Percentiles rank a stretch among this genome's conserved stretches.
These are phyloP conservation scores for Aptenodytes forsteri DNA, from an alignment of 2,113 vertebrate species.

Conservation along the genomic window DNA sequence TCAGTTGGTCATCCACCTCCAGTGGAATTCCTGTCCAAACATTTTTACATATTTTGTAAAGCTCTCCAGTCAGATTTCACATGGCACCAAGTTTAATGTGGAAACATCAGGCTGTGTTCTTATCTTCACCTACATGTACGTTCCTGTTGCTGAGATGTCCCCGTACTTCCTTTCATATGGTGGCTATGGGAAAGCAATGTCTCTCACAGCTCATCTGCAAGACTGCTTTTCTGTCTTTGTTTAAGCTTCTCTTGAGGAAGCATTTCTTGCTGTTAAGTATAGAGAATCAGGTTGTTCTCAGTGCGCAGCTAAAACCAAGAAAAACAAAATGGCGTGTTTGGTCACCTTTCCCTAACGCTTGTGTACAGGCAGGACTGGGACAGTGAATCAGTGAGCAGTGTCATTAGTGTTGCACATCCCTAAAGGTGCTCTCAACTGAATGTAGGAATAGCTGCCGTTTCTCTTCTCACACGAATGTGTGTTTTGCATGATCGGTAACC, in stretches of 20 bases:
- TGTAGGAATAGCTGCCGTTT: background rate
- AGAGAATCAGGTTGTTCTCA: background rate
- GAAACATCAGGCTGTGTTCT: background rate
- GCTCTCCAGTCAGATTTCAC: background rate
- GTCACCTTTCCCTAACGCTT: background rate
- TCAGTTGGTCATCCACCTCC: background rate
- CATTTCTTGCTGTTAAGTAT: background rate
- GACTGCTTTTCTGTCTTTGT: background rate
- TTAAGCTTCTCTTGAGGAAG: background rate
- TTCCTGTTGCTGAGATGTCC: background rate
- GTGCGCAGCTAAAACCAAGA: background rate
- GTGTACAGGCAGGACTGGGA: background rate
- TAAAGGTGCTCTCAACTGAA: background rate
- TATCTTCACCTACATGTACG: background rate
- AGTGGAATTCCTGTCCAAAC: background rate
- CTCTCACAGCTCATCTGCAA: background rate
- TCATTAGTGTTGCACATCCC: background rate
- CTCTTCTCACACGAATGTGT: fast-evolving
- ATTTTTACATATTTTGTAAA: background rate
- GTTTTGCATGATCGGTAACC: fast-evolving
- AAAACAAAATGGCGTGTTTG: background rate
- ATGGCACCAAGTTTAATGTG: background rate
- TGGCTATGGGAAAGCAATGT: background rate
- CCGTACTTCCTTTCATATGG: fast-evolving
- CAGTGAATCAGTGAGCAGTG: background rate